Base-by-base conservation (phyloP, 2,888 invertebrate species). In the Incurvaria masculella region DNA sequence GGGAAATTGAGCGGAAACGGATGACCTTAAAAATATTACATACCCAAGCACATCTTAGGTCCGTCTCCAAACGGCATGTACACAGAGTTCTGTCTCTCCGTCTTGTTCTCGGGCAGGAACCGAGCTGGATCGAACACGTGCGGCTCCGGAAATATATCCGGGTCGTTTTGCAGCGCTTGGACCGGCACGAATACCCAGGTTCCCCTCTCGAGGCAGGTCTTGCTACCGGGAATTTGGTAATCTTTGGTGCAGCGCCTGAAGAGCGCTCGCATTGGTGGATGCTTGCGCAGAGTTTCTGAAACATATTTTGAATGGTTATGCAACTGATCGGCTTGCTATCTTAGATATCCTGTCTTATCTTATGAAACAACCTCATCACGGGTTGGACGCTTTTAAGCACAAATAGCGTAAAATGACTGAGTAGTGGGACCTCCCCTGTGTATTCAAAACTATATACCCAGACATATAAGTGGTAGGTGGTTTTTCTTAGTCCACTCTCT, bases 91-190 rank as follows among this genome's bases (percentile, higher is more conserved):
- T 46, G 40, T 2, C 51, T 50, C 4, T 45, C 26, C 11, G 47
- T 44, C 11, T 26, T 27, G 10, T 21, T 40, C 5, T 51, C 49
- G 40, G 50, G 50, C 23, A 46, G 52, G 52, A 66, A 67, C 18
- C 63, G 51, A 21, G 64, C 64, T 0, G 86, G 86, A 45, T 81
- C 75, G 51, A 86, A 86, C 23, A 70, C 69, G 1, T 82, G 72
- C 1, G 87, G 87, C 10, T 86, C 72, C 0, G 82, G 81, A 54
- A 81, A 85, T 55, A 80, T 69, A 2, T 79, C 71, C 0, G 82
- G 78, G 58, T 85, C 84, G 61, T 79, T 81, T 53, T 86, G 85
- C 53, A 86, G 79, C 20, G 80, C 78, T 53, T 79, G 72, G 5
- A 74, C 69, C 10, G 84, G 82, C 41, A 85, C 72, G 17, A 81